These are phyloP conservation scores for Ferrisia virgata DNA, from an alignment of 2,888 invertebrate species.

Conservation along the genomic window DNA sequence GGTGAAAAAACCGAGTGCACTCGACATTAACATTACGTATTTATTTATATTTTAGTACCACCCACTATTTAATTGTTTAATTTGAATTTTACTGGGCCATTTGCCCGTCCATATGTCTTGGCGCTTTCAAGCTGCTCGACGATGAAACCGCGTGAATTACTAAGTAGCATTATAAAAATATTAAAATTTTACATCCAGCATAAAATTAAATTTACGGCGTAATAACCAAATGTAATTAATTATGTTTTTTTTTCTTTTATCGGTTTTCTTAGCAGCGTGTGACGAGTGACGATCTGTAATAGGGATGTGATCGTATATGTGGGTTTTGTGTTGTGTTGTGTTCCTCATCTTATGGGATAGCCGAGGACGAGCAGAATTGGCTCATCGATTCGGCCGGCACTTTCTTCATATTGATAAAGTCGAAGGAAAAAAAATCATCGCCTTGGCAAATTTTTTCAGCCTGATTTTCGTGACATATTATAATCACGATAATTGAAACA, in stretches of 20 bases:
- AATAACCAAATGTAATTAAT: conserved; percentile 26
- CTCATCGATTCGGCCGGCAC: not conserved
- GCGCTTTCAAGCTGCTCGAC: not conserved
- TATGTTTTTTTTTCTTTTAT: conserved; percentile 2
- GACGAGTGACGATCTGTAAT: not conserved
- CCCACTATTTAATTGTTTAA: conserved; percentile 18
- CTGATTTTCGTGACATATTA: too few relatives aligned
- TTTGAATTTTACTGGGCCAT: not conserved
- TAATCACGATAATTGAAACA: too few relatives aligned
- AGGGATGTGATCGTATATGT: not conserved
- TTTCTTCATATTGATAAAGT: not conserved
- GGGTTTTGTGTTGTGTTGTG: not conserved
- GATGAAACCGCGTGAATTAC: not conserved
- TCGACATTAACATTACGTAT: not conserved
- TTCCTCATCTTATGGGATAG: too few relatives aligned
- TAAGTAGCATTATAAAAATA: conserved; percentile 18
- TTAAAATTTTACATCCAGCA: conserved; percentile 23
- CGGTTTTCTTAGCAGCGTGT: not conserved
- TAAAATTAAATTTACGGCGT: conserved; percentile 25
- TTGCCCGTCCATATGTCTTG: not conserved
- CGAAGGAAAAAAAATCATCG: not conserved
- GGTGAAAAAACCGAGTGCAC: not conserved
- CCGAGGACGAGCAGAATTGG: not conserved
- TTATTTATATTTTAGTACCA: not conserved
- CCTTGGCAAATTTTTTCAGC: too few relatives aligned